Evolutionary conservation across 1,140 invertebrate genomes (phyloP), one percentile per base, ranked within the genome.

Genomic region (Drosophila prosaltans): DNA sequence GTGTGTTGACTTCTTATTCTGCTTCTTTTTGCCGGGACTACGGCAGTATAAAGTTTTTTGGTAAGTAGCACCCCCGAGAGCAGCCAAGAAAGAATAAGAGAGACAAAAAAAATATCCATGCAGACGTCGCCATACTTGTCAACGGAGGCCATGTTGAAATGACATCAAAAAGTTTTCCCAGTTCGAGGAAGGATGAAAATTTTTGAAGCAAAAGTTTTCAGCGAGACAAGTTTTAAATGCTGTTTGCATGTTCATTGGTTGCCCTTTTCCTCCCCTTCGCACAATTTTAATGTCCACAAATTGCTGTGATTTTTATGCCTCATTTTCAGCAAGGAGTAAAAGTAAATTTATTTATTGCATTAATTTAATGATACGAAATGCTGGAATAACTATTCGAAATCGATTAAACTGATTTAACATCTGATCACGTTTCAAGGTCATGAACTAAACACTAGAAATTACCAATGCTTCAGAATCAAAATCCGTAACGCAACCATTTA

Each of bases 171-270:
- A 65, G 73, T 89, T 89, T 85, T 67, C 9, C 9, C 66, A 32
- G 30, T 32, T 63, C 68, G 32, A 41, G 57, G 9, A 40, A 66
- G 54, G 69, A 39, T 58, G 51, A n/a, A 65, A 36, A 62, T 40
- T 43, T 64, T 39, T 63, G 79, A 30, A 45, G 51, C 61, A 65
- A 67, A 74, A 72, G 75, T 76, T 75, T 64, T 62, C 21, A 16
- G 21, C 2, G 68, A 51, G 80, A 88, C 80, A 88, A 88, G 80
- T 89, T 89, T 89, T 89, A 89, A 89, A 89, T 89, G 80, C 80
- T 89, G 80, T 89, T 89, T 89, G 81, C 84, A 89, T 89, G 84
- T 89, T 74, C 51, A 74, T 74, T 67, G 80, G 80, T 63, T 78
- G 67, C 39, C 51, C 40, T 3, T n/a, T 11, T 11, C 4, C 48